Evolutionary conservation across 2,797 vertebrate species (phyloP), one percentile per base, ranked within the genome.

Genomic region (Siniperca scherzeri): DNA sequence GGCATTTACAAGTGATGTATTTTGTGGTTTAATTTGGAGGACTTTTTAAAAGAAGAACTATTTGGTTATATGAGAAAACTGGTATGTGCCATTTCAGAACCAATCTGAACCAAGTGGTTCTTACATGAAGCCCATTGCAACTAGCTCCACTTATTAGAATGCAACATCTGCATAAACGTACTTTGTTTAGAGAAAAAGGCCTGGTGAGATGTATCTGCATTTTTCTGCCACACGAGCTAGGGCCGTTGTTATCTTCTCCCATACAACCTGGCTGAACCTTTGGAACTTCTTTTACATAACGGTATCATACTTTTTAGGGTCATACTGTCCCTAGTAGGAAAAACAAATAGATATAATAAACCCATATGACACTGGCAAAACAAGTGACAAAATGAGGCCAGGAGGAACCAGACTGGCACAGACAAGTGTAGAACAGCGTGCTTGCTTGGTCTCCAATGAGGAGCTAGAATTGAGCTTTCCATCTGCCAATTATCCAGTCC

Each of bases 401-500:
- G 50, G 57, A 76, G 50, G 48, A 78, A 40, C 25, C 46, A 64
- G 56, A 78, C 38, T 70, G 42, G 64, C 38, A 59, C 48, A 27
- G 64, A 56, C 52, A 33, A 21, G 27, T 22, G 7, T 19, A 50
- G 56, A 68, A 55, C 56, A 22, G 36, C 13, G 50, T 44, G 44
- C 36, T 72, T 73, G 60, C 57, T 75, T 17, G 22, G 59, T 70
- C 56, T 69, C 55, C 36, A 44, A 27, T 53, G 59, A 65, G 70
- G 68, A 76, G 62, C 40, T 57, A 7, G 36, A 77, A 66, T 85
- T 73, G 66, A 79, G 77, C 62, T 60, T 57, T 83, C 77, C 33
- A 78, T 78, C 74, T 85, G 84, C 70, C 89, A 91, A 90, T 90
- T 89, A 92, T 77, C 33, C 66, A 57, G 59, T 65, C 66, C 70